Evolutionary conservation across 2,113 vertebrate genomes (phyloP), one percentile per base, ranked within the genome.

Genomic region (Pipra filicauda): DNA sequence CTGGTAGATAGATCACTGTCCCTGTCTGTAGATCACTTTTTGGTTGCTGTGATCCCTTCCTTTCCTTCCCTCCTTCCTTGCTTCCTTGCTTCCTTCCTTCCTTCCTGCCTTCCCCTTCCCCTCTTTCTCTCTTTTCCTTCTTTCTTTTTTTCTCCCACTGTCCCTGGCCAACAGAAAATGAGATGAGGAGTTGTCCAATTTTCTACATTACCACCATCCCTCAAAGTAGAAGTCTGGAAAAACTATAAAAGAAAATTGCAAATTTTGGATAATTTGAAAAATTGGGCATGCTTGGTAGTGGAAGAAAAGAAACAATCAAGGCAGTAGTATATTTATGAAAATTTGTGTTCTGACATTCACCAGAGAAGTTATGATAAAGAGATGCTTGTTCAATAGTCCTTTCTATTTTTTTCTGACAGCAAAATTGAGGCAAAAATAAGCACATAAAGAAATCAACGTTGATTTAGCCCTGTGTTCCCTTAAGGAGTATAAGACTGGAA

Each of bases 391-490:
- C 11, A 37, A 21, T 72, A 82, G 17, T 17, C 11, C 3, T 49
- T 84, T 8, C 1, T 77, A 9, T 26, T 73, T 88, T 87, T 87
- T 91, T 5, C 54, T 17, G 4, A 41, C 28, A 85, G 43, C 11
- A 91, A 85, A 95, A 93, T 41, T 72, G 21, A 82, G 17, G 51
- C 18, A 72, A 75, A 95, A 88, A 93, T 82, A 64, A 88, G 15
- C 20, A 72, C 54, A 82, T 69, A 90, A 91, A 90, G 62, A 82
- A 78, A 82, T 88, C 41, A 31, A 9, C 0, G 1, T 66, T 90
- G 75, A 90, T 94, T 95, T 90, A 94, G n/a, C 26, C n/a, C 51
- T 15, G 9, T 86, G 82, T 80, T 94, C n/a, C 88, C 55, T 86
- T 74, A 80, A 76, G 58, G 31, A 93, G 12, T 39, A 81, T 70